Evolutionary conservation across 2,888 invertebrate genomes (phyloP).

Genomic region (Blastobasis adustella): DNA sequence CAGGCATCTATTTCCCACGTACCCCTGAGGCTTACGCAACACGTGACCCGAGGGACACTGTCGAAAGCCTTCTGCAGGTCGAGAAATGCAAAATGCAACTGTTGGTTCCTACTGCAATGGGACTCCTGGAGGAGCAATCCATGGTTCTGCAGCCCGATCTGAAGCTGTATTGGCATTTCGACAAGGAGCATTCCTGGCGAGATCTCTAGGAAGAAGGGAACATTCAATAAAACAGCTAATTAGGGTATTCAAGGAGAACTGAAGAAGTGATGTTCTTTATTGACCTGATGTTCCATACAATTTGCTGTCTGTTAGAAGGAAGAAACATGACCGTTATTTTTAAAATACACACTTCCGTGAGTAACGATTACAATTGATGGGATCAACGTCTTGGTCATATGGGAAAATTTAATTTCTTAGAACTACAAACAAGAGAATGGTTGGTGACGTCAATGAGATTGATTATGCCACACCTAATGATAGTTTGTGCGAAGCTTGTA

Average conservation of each 20-base stretch:
- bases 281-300: constrained; percentile 29
- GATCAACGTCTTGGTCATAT: constrained; percentile 26
- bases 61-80: too few relatives aligned
- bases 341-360: constrained; percentile 14
- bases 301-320: constrained; percentile 8
- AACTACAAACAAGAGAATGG: constrained; percentile 14
- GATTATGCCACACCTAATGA: constrained; percentile 10
- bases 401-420: constrained; percentile 21
- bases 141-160: too few relatives aligned
- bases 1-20: too few relatives aligned
- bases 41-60: too few relatives aligned
- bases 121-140: too few relatives aligned
- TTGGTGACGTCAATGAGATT: constrained; percentile 10
- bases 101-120: too few relatives aligned
- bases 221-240: constrained; percentile 23
- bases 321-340: constrained; percentile 9
- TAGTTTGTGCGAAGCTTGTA: constrained; percentile 33
- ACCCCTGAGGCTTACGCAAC: too few relatives aligned
- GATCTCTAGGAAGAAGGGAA: too few relatives aligned
- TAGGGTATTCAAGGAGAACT: constrained; percentile 15
- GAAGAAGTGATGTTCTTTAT: constrained; percentile 21
- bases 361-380: constrained; percentile 21
- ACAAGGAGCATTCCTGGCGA: too few relatives aligned
- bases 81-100: too few relatives aligned
- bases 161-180: too few relatives aligned